Conservation (phyloP, 1,140 invertebrate species). For the Galleria mellonella region DNA sequence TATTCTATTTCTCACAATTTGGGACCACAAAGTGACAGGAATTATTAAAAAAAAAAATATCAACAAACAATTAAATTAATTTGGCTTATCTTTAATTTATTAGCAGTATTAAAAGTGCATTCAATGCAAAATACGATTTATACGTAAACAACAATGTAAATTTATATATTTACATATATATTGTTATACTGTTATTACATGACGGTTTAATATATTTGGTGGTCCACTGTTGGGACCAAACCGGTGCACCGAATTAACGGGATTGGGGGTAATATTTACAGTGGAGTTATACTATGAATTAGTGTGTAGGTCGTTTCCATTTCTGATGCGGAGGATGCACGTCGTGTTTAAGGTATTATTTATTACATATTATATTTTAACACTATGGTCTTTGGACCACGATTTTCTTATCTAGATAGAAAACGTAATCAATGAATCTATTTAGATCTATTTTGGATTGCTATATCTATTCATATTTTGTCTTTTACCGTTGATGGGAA, state of each 20-base stretch:
- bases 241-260: conserved; percentile 54
- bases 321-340: conserved; percentile 34
- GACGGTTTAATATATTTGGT: neutral
- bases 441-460: too few species aligned
- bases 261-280: conserved; percentile 53
- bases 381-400: conserved; percentile 14
- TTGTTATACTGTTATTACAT: neutral
- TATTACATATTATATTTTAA: conserved; percentile 9
- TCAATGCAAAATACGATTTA: conserved; percentile 59
- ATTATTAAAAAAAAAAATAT: conserved; percentile 11
- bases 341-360: conserved; percentile 16
- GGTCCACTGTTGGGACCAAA: conserved; percentile 55
- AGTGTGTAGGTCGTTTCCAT: conserved; percentile 44
- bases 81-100: conserved; percentile 55
- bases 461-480: neutral
- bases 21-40: conserved; percentile 25
- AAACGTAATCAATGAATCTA: too few species aligned
- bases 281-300: conserved; percentile 6
- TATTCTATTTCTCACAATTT: conserved; percentile 6
- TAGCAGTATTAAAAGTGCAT: conserved; percentile 56
- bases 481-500: too few species aligned
- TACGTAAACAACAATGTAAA: conserved; percentile 61
- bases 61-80: conserved; percentile 47
- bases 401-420: conserved; percentile 7
- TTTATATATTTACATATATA: conserved; percentile 7